Evolutionary conservation across 2,888 invertebrate species (phyloP), one percentile per base, ranked within the genome.

Genomic region (Eristalis arbustorum): DNA sequence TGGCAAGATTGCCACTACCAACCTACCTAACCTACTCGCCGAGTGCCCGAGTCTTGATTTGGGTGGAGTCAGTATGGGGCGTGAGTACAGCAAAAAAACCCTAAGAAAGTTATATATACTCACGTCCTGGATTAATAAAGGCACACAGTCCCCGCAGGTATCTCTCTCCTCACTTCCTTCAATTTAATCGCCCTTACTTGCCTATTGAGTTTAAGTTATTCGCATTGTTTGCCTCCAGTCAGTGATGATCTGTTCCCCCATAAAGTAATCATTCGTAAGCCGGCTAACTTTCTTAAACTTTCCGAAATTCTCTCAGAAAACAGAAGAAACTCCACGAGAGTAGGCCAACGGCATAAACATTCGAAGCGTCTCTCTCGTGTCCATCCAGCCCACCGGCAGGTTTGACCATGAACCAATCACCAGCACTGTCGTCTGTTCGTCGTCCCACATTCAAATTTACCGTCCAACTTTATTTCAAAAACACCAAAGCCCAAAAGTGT

Each of bases 401-500:
- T 57, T 49, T 28, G 59, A 81, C 37, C 42, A 11, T 56, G 57
- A 57, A 28, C n/a, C 63, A 59, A 69, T 69, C 62, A 31, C 23
- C 68, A 1, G 2, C 14, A 10, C 2, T 11, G n/a, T 25, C 31
- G 25, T 22, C 59, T 34, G 14, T 8, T 23, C 59, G 14, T 59
- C 59, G 25, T 59, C 25, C 57, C 49, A 18, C 14, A 42, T 71
- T 75, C 40, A 69, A 83, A 77, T 76, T 62, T 18, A 28, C 34
- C 63, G 28, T 37, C 78, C 6, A 83, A 68, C 23, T 69, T 68
- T 63, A 31, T n/a, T 42, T 14, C 28, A 57, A 57, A 82, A 71
- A 62, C n/a, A 56, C 64, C 18, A 11, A 64, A 62, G 34, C 64
- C 40, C 34, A 72, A 81, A 77, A 73, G 28, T 56, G 31, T 68